phyloP scores from a whole-genome alignment of 2,113 vertebrate genomes.

The Suncus etruscus region DNA sequence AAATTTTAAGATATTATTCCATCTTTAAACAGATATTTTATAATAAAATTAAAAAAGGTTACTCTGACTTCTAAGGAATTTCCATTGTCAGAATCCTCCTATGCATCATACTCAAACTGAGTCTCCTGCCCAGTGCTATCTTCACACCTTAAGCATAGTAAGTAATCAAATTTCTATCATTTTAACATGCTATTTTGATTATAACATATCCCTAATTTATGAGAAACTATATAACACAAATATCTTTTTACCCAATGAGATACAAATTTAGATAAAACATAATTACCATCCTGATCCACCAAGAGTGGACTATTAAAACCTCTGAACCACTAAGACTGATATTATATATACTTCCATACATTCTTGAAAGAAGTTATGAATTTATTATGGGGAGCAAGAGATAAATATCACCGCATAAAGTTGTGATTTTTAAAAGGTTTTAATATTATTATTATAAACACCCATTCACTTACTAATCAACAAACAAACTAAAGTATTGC shows the following conservation, averaged over 20 bases:
- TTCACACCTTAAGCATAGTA: background rate
- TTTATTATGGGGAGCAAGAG: too few species aligned
- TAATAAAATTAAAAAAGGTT: background rate
- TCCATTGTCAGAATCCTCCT: background rate
- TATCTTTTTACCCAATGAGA: background rate
- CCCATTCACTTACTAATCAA: too few species aligned
- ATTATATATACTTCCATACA: too few species aligned
- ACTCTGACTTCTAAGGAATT: background rate
- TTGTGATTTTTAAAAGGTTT: too few species aligned
- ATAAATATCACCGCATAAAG: too few species aligned
- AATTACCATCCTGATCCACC: background rate
- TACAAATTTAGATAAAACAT: slow-evolving; percentile 17
- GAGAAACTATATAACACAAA: background rate
- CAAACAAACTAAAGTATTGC: too few species aligned
- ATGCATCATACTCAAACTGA: background rate
- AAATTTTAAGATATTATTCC: background rate
- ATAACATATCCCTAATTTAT: background rate
- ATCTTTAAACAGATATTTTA: background rate
- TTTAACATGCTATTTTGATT: background rate
- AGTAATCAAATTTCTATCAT: background rate
- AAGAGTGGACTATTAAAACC: too few species aligned
- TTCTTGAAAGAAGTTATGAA: too few species aligned
- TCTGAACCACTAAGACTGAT: too few species aligned
- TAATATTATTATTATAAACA: too few species aligned
- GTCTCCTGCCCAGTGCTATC: background rate